Percentiles rank a stretch among this genome's conserved stretches.
Conservation (phyloP, 1,140 invertebrate species). For the Eubasilissa regina region DNA sequence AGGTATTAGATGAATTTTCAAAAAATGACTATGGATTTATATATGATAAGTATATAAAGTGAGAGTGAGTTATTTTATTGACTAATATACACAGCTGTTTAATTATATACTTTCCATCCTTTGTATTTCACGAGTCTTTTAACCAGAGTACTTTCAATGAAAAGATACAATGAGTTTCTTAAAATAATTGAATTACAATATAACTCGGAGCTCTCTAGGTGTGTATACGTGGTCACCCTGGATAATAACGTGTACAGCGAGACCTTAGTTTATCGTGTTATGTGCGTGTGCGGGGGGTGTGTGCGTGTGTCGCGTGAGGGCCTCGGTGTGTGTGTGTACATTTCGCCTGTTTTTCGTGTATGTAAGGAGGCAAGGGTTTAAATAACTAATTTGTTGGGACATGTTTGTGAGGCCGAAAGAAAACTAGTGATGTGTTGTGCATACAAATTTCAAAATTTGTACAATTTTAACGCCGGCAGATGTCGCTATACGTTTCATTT, state of each 20-base stretch:
- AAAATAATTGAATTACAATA: too few relatives aligned
- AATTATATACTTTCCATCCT: too few relatives aligned
- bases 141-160: too few relatives aligned
- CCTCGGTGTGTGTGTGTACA: neutral
- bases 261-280: conserved; percentile 12
- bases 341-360: conserved; percentile 28
- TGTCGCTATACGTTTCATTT: neutral
- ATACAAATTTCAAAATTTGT: conserved; percentile 33
- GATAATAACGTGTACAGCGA: conserved; percentile 5
- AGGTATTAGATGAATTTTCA: too few relatives aligned
- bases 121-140: too few relatives aligned
- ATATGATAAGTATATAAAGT: too few relatives aligned
- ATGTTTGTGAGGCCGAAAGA: conserved; percentile 38
- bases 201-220: neutral
- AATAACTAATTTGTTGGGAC: conserved; percentile 44
- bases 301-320: neutral
- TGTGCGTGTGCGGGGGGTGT: neutral
- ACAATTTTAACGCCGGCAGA: conserved; percentile 27
- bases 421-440: conserved; percentile 32
- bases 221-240: neutral
- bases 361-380: conserved; percentile 15
- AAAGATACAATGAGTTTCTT: too few relatives aligned
- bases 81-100: too few relatives aligned
- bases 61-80: too few relatives aligned
- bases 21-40: too few relatives aligned